These are phyloP conservation scores for Montipora efflorescens DNA, from an alignment of 64 coral and sea anemone species.

Conservation along the genomic window DNA sequence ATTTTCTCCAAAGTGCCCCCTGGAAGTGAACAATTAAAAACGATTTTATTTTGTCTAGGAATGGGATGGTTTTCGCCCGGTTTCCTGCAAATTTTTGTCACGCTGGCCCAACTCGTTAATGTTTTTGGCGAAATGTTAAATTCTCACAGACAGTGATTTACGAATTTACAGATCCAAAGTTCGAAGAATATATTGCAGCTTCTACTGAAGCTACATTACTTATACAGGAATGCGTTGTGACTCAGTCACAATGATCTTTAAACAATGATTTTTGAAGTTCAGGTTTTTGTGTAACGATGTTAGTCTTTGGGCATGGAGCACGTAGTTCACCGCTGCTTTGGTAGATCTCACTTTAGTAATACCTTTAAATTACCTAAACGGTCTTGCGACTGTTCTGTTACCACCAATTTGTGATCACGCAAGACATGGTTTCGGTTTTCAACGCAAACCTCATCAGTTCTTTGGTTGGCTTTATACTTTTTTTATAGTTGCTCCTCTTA, in stretches of 20 bases:
- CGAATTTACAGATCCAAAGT: too few species aligned
- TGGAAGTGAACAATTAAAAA: slow-evolving; percentile 4
- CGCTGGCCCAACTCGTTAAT: not conserved
- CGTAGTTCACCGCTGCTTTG: not conserved
- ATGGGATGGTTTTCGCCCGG: not conserved
- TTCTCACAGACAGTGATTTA: not conserved
- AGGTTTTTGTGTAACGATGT: not conserved
- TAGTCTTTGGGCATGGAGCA: slow-evolving; percentile 6
- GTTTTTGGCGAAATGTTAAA: slow-evolving; percentile 5
- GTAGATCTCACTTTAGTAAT: too few species aligned
- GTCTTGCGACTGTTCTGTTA: too few species aligned
- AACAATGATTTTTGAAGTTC: not conserved
- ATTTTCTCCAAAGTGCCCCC: not conserved
- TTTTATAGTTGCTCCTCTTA: not conserved
- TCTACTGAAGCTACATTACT: not conserved
- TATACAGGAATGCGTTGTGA: not conserved
- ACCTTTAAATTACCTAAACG: too few species aligned
- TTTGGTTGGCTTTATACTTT: not conserved
- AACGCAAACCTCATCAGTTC: not conserved
- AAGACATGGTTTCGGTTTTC: not conserved
- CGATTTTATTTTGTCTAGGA: not conserved
- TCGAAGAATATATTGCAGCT: too few species aligned
- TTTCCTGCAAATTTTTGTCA: not conserved
- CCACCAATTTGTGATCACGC: too few species aligned
- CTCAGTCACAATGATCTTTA: not conserved